Base-by-base conservation (phyloP, 2,888 invertebrate species). In the Kryphioiulus occultus region DNA sequence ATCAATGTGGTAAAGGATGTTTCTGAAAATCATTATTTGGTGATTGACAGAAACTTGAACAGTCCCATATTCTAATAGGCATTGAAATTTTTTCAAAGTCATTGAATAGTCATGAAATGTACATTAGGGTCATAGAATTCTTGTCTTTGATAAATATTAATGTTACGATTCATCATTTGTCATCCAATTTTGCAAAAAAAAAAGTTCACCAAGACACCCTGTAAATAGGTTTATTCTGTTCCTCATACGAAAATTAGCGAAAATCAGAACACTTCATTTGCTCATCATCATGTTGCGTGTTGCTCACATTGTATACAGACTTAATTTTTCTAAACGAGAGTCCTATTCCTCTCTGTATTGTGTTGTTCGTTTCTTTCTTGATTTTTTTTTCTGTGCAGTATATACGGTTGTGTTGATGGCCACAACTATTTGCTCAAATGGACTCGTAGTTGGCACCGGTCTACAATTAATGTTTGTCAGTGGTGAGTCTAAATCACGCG, bases 401-500 rank as follows among this genome's bases (percentile, higher is more conserved):
- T 68, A 68, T 68, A 26, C 68, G 68, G 26, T 26, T n/a, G 68
- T 78, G 78, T 78, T 78, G 78, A 78, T 78, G 78, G 78, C 78
- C 78, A 30, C 78, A 78, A 32, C 78, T 78, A 78, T 78, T 78
- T 78, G 78, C 30, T 78, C 30, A 78, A 78, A 78, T 78, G 30
- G 78, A 78, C 78, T 78, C 4, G 78, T 78, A 32, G 78, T 78
- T 68, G 68, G 84, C 85, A 85, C 39, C n/a, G 44, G 39, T 26
- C 44, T 39, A 42, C 85, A 85, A 85, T 85, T 85, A 85, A 85
- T 85, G 85, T 44, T 85, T 85, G 85, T 85, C 85, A 85, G 44
- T 85, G 85, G 44, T 85, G 85, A 42, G 22, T 85, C 44, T 85
- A 85, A 85, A 85, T 85, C 44, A 85, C 85, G 39, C 85, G 85